Base-by-base conservation (phyloP, 64 coral and sea anemone species). In the Orbicella faveolata region DNA sequence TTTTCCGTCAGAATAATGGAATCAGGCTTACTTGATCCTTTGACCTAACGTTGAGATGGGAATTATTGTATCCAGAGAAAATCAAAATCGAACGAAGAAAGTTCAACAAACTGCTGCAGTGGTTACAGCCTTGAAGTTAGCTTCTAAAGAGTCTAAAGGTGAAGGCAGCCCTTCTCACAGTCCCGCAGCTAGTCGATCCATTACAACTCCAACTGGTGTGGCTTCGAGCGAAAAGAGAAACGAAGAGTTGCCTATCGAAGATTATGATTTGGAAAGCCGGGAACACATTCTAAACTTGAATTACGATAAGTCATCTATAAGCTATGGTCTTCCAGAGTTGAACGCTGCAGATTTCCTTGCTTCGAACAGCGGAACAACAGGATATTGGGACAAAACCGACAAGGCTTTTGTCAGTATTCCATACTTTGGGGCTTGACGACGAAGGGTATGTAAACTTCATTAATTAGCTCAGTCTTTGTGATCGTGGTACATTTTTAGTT, bases 51-150 rank as follows among this genome's bases (percentile, higher is more conserved):
- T 52, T 20, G 7, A 2, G 33, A 97, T 97, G 95, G 95, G 95
- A 75, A 92, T 94, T 34, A 81, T 94, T 51, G 92, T 94, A 10
- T 97, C 95, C 4, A 97, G 91, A 84, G 63, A 86, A 18, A 92
- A 84, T 69, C 89, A 75, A 84, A 79, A 90, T 62, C 87, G 87
- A 9, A 97, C 95, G 2, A 94, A 88, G 36, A 90, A 97, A 97
- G 95, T 97, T 26, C 92, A 97, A 36, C 95, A 94, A 74, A 97
- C 95, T 0, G 84, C 95, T 2, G 88, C 95, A 10, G 95, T 97
- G 23, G 92, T 97, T 18, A 76, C 81, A 74, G 95, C 95, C 12
- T 88, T 94, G 23, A 96, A 94, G 76, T 34, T 52, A 25, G 86
- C 79, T 6, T 89, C 87, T 66, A 83, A 72, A 21, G 87, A 93